Evolutionary conservation across 2,113 vertebrate species (phyloP).

Genomic region (Rissa tridactyla): DNA sequence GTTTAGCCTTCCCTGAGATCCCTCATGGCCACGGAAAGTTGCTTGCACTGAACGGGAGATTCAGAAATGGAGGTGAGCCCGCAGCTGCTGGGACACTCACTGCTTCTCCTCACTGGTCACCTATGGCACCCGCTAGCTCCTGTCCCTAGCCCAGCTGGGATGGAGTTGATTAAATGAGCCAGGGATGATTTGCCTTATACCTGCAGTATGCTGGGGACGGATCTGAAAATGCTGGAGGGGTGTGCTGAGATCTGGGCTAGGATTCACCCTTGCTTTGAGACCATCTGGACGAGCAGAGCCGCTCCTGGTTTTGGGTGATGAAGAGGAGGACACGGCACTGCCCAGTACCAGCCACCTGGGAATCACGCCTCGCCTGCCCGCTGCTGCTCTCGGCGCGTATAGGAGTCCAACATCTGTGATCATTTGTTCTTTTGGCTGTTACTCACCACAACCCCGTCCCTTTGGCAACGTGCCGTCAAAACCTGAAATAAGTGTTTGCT

Average conservation of each 20-base stretch:
- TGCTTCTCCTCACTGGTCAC: not conserved
- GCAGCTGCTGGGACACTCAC: not conserved
- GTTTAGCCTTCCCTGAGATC: not conserved
- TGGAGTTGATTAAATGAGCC: not conserved
- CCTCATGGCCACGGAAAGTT: not conserved
- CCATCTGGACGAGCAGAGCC: not conserved
- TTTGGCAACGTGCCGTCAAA: not conserved
- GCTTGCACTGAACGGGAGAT: not conserved
- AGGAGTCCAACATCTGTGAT: not conserved
- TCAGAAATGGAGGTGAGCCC: not conserved
- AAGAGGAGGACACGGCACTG: not conserved
- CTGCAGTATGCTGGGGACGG: not conserved
- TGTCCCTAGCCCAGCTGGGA: not conserved
- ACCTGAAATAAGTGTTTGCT: not conserved
- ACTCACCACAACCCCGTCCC: rapidly evolving
- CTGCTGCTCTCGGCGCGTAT: rapidly evolving
- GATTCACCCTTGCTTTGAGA: not conserved
- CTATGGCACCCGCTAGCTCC: not conserved
- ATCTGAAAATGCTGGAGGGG: not conserved
- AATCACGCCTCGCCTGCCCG: not conserved
- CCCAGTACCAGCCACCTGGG: not conserved
- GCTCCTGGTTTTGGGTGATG: not conserved
- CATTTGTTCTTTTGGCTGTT: not conserved
- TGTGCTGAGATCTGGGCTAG: not conserved
- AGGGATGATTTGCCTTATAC: not conserved